phyloP scores from a whole-genome alignment of 2,888 invertebrate genomes.

The Chamaedrilus cognettii region DNA sequence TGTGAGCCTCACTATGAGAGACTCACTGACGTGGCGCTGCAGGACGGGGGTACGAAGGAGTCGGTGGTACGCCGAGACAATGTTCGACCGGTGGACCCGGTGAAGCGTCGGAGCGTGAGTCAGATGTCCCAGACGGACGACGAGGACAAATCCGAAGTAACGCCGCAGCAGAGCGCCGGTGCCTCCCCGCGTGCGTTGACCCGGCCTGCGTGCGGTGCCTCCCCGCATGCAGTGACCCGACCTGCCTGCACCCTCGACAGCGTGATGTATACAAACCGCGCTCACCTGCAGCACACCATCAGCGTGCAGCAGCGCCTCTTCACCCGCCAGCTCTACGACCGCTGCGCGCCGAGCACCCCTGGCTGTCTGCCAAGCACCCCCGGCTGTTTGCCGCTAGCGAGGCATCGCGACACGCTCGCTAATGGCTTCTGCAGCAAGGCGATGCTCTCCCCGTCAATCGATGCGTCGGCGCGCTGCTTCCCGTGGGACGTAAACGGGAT shows the following conservation, averaged over 20 bases:
- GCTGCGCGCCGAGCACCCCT: no score
- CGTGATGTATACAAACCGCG: constrained; percentile 73
- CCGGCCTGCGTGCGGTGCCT: neutral
- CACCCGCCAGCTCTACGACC: constrained; percentile 49
- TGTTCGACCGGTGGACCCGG: neutral
- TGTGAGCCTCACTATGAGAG: no score
- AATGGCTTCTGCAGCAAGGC: neutral
- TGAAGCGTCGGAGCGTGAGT: neutral
- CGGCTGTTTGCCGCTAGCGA: no score
- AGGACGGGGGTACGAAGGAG: no score
- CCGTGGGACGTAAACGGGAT: neutral
- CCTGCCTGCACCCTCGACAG: neutral
- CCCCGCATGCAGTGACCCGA: no score
- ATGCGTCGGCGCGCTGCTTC: neutral
- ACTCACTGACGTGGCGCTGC: no score
- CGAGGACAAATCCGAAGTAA: neutral
- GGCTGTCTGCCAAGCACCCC: no score
- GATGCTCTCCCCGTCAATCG: no score
- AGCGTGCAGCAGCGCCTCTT: constrained; percentile 68
- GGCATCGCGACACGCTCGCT: neutral
- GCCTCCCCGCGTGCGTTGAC: no score
- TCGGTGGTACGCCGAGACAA: neutral
- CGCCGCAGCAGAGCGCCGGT: neutral
- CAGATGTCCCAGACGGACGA: constrained; percentile 10
- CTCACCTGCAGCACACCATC: constrained; percentile 72